These are phyloP conservation scores for Sorex araneus DNA, from an alignment of 2,113 vertebrate genomes.

Conservation along the genomic window DNA sequence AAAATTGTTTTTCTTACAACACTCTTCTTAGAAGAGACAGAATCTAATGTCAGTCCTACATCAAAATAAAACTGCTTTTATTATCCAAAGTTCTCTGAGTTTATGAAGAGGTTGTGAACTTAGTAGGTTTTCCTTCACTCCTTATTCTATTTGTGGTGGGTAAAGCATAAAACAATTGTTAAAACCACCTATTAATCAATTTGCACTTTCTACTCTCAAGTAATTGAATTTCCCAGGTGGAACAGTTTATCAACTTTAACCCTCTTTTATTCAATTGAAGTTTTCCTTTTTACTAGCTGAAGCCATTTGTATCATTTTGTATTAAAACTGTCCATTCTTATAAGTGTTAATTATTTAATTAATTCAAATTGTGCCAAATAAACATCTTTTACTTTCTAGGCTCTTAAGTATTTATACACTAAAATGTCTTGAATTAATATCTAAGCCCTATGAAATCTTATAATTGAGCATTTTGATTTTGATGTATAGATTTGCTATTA, in stretches of 20 bases:
- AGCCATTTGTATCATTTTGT: slow-evolving; percentile 48
- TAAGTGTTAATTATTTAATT: slow-evolving; percentile 64
- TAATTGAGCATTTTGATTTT: slow-evolving; percentile 67
- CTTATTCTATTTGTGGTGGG: slow-evolving; percentile 55
- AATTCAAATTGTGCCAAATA: slow-evolving; percentile 66
- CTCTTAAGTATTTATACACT: slow-evolving; percentile 15
- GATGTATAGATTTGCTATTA: slow-evolving; percentile 65
- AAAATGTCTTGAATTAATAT: slow-evolving; percentile 57
- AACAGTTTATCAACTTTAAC: slow-evolving; percentile 70
- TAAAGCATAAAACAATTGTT: slow-evolving; percentile 66
- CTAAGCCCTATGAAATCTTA: slow-evolving; percentile 14
- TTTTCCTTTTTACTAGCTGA: slow-evolving; percentile 42
- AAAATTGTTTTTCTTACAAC: slow-evolving; percentile 31
- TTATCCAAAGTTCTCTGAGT: slow-evolving; percentile 46
- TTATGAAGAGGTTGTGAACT: slow-evolving; percentile 75
- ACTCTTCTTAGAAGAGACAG: slow-evolving; percentile 60
- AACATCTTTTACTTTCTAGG: slow-evolving; percentile 21
- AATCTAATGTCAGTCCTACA: slow-evolving; percentile 43
- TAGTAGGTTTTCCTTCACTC: slow-evolving; percentile 65
- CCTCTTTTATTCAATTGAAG: slow-evolving; percentile 70
- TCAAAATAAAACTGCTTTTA: slow-evolving; percentile 66
- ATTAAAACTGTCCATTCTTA: slow-evolving; percentile 49
- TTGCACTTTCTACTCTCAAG: slow-evolving; percentile 64
- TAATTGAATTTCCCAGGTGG: slow-evolving; percentile 76
- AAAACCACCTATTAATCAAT: slow-evolving; percentile 74